phyloP scores from a whole-genome alignment of 2,113 vertebrate species.

The Aythya baeri region DNA sequence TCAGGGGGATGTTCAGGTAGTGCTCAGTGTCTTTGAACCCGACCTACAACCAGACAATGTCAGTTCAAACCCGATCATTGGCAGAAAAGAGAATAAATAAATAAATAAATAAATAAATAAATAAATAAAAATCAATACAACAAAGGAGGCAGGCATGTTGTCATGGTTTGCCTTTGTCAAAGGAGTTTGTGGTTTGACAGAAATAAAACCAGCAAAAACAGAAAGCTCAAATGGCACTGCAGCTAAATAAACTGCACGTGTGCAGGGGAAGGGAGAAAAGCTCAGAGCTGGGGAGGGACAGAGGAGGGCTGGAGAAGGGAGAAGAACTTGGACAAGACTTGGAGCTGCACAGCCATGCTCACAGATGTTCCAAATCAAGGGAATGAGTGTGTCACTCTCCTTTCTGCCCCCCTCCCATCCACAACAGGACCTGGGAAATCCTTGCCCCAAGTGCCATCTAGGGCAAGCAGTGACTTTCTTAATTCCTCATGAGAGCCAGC shows the following conservation, averaged over 20 bases:
- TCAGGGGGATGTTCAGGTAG: slow-evolving; percentile 41
- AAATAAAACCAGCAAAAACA: slow-evolving; percentile 29
- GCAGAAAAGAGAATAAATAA: background rate
- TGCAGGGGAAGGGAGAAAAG: accelerated
- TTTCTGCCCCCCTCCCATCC: background rate
- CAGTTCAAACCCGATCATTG: background rate
- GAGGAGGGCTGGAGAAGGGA: background rate
- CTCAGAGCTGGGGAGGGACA: background rate
- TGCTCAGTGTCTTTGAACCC: slow-evolving; percentile 43
- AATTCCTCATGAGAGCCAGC: background rate
- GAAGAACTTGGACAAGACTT: background rate
- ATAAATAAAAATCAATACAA: background rate
- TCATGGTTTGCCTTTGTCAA: slow-evolving; percentile 25
- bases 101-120: no score
- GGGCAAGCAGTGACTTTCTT: background rate
- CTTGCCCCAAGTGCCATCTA: background rate
- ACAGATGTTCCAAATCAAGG: background rate
- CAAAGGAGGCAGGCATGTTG: background rate
- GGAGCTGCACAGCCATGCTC: accelerated
- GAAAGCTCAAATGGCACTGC: background rate
- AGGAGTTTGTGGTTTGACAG: background rate
- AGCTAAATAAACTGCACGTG: background rate
- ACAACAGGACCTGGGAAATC: background rate
- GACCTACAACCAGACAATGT: slow-evolving; percentile 40
- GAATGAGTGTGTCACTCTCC: background rate